Evolutionary conservation across 2,888 invertebrate genomes (phyloP).

Genomic region (Yponomeuta cagnagella): DNA sequence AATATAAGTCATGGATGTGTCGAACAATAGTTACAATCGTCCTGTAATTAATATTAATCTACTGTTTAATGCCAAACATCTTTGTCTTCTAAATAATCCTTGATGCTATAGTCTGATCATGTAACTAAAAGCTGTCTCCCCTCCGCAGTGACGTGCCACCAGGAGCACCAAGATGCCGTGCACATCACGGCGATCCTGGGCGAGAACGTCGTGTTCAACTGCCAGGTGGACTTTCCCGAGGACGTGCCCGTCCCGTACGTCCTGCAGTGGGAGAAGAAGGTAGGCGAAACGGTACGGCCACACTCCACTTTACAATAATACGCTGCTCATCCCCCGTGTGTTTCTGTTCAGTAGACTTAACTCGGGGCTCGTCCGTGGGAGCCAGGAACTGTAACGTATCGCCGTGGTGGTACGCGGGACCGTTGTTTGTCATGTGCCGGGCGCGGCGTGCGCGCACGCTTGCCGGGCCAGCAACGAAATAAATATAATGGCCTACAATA

Average conservation of each 20-base stretch:
- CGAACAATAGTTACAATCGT: no score
- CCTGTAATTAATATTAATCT: no score
- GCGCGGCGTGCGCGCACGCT: slow-evolving; percentile 20
- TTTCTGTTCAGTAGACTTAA: slow-evolving; percentile 73
- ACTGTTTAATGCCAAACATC: no score
- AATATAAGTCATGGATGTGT: no score
- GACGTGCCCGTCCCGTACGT: slow-evolving; percentile 97
- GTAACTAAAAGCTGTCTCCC: background rate
- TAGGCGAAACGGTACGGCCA: slow-evolving; percentile 96
- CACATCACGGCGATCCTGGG: slow-evolving; percentile 98
- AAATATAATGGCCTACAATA: background rate
- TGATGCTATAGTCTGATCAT: no score
- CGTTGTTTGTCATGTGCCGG: slow-evolving; percentile 34
- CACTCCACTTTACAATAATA: slow-evolving; percentile 74
- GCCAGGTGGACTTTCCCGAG: slow-evolving; percentile 97
- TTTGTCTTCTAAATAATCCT: no score
- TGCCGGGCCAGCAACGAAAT: background rate
- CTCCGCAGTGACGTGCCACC: slow-evolving; percentile 81
- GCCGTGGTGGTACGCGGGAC: slow-evolving; percentile 30
- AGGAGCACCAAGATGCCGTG: slow-evolving; percentile 94
- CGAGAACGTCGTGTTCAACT: slow-evolving; percentile 98
- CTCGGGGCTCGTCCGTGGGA: slow-evolving; percentile 63
- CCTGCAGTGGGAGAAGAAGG: slow-evolving; percentile 99
- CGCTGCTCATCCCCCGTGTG: slow-evolving; percentile 74
- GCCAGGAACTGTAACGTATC: slow-evolving; percentile 69